A percentile compares a stretch with the other conserved stretches of the same genome.
Evolutionary conservation across 2,797 vertebrate species (phyloP).

Genomic region (Anguilla pacifica): DNA sequence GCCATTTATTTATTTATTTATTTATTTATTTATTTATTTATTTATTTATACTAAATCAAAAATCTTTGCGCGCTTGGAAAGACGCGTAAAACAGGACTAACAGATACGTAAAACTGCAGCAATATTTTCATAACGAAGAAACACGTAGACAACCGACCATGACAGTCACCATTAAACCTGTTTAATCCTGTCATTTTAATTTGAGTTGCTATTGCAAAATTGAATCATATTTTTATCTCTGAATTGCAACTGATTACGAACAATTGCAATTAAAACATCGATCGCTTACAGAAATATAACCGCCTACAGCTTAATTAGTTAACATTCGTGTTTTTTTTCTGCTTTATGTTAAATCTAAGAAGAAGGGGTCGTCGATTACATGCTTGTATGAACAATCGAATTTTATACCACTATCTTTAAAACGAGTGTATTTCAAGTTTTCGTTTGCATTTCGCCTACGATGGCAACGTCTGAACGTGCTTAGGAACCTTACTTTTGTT

Average conservation of each 20-base stretch:
- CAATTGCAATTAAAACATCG: too few relatives aligned
- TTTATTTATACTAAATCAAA: background rate
- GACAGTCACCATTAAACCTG: too few relatives aligned
- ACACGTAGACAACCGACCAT: too few relatives aligned
- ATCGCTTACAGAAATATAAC: too few relatives aligned
- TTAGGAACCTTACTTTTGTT: conserved; percentile 2
- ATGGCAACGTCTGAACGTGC: background rate
- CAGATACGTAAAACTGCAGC: too few relatives aligned
- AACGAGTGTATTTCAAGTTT: background rate
- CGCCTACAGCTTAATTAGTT: background rate
- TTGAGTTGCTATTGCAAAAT: too few relatives aligned
- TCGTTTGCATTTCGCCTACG: background rate
- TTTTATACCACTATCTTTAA: background rate
- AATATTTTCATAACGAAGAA: too few relatives aligned
- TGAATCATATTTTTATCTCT: too few relatives aligned
- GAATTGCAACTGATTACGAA: too few relatives aligned
- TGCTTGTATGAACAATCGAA: background rate
- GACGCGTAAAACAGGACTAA: too few relatives aligned
- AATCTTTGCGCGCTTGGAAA: background rate
- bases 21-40: too few relatives aligned
- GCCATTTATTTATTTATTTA: background rate
- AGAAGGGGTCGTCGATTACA: background rate
- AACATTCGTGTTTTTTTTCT: background rate
- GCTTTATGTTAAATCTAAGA: background rate
- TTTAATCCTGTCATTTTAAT: too few relatives aligned